Evolutionary conservation across 1,140 invertebrate genomes (phyloP).

Genomic region (Chrysopa pallens): DNA sequence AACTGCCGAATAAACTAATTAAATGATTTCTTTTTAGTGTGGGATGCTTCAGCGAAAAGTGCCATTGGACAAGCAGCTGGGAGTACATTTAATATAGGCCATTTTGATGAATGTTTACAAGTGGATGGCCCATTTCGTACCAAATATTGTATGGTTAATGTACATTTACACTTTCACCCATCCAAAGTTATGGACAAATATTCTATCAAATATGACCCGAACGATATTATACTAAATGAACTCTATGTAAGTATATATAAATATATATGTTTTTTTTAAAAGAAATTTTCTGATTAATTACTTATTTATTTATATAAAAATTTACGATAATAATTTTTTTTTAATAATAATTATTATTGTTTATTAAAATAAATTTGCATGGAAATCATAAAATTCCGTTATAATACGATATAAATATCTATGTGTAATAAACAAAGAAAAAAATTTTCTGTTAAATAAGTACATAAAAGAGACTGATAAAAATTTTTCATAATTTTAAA

Average conservation of each 20-base stretch:
- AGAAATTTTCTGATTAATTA: no score
- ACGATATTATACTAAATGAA: conserved; percentile 26
- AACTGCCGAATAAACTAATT: conserved; percentile 11
- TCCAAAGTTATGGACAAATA: conserved; percentile 18
- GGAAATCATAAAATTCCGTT: no score
- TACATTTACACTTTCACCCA: conserved; percentile 20
- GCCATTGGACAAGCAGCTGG: conserved; percentile 34
- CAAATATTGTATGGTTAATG: conserved; percentile 33
- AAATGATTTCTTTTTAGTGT: conserved; percentile 24
- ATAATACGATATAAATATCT: no score
- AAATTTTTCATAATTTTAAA: no score
- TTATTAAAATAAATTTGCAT: no score
- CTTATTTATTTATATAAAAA: no score
- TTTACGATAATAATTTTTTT: no score
- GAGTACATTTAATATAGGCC: conserved; percentile 35
- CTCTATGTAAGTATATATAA: conserved; percentile 31
- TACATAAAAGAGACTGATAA: no score
- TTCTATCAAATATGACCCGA: conserved; percentile 22
- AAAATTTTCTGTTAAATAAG: no score
- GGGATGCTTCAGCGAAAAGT: conserved; percentile 37
- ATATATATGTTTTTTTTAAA: no score
- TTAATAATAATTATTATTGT: no score
- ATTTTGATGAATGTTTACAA: conserved; percentile 39
- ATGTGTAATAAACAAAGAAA: no score
- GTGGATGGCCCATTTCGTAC: conserved; percentile 25